Percentiles rank a stretch among this genome's conserved stretches.
phyloP scores from a whole-genome alignment of 2,797 vertebrate genomes.

The Gallinago solitaria region DNA sequence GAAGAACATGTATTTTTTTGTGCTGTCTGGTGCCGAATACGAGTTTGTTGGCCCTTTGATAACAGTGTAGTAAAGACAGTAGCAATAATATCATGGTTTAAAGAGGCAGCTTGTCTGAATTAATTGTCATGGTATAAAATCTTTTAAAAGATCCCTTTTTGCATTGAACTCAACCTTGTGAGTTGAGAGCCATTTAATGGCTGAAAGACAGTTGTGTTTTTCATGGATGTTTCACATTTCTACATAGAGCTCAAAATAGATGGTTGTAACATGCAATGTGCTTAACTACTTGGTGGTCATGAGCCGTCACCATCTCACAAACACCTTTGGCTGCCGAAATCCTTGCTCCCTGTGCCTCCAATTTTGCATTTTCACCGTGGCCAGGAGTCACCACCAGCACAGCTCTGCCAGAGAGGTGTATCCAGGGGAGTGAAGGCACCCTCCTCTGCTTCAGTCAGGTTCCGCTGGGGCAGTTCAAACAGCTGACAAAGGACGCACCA shows the following conservation, averaged over 20 bases:
- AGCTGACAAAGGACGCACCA: background rate
- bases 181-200: background rate
- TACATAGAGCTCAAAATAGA: background rate
- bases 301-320: background rate
- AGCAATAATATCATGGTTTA: background rate
- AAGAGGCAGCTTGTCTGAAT: background rate
- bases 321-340: background rate
- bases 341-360: background rate
- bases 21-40: background rate
- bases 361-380: background rate
- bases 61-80: background rate
- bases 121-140: background rate
- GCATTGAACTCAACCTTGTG: background rate
- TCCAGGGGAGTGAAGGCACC: background rate
- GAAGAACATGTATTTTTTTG: background rate
- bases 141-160: background rate
- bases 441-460: background rate
- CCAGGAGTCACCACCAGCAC: background rate
- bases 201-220: background rate
- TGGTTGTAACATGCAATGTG: background rate
- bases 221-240: background rate
- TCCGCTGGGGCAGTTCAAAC: background rate
- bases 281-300: background rate
- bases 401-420: background rate
- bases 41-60: background rate